Conservation (phyloP, 1,140 invertebrate genomes). For the Lethrus apterus region DNA sequence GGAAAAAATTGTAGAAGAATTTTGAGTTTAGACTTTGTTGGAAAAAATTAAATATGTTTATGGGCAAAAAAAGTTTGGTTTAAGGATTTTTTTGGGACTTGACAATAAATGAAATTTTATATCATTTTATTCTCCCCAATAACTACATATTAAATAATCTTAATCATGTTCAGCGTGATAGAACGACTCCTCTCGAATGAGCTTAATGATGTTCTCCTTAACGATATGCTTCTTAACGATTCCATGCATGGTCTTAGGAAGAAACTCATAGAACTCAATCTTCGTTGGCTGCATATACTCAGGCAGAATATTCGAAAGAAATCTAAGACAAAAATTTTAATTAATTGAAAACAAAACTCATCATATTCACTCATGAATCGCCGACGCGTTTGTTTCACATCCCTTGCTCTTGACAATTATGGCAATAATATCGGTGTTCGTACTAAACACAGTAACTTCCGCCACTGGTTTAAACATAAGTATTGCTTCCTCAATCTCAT, state of each 20-base stretch:
- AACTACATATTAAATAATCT: too few species aligned
- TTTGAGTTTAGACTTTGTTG: too few species aligned
- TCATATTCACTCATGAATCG: background rate
- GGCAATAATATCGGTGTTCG: slow-evolving; percentile 49
- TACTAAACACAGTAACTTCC: slow-evolving; percentile 61
- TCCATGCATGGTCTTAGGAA: slow-evolving; percentile 7
- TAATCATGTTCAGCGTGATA: slow-evolving; percentile 9
- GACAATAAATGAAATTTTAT: too few species aligned
- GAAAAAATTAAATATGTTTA: too few species aligned
- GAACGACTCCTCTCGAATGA: slow-evolving; percentile 9
- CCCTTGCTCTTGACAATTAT: slow-evolving; percentile 22
- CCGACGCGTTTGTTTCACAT: background rate
- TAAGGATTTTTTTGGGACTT: too few species aligned
- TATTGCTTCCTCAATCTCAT: slow-evolving; percentile 58
- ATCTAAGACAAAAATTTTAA: background rate
- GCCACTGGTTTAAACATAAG: slow-evolving; percentile 52
- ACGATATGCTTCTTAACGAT: slow-evolving; percentile 3
- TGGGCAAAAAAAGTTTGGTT: too few species aligned
- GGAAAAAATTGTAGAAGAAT: too few species aligned
- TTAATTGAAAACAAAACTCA: background rate
- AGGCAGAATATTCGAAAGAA: background rate
- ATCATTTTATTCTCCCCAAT: too few species aligned
- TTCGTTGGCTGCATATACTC: slow-evolving; percentile 3
- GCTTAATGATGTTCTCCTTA: slow-evolving; percentile 5
- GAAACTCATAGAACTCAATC: background rate